Evolutionary conservation across 2,888 invertebrate species (phyloP), one percentile per base, ranked within the genome.

Genomic region (Sylvicola fuscatus): DNA sequence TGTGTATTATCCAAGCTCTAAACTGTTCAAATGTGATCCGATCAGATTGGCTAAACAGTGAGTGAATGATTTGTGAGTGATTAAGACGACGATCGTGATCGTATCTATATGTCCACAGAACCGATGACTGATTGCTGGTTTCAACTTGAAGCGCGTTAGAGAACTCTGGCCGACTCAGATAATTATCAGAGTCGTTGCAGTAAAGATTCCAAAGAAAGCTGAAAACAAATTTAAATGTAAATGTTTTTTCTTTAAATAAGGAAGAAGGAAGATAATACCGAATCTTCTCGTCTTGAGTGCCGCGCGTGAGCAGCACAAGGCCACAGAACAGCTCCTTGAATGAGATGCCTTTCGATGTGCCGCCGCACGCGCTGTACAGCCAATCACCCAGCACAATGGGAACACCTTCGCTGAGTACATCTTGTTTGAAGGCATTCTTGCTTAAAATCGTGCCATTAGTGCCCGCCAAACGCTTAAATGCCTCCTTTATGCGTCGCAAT

Each of bases 331-430:
- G 62, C 48, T 89, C 87, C 50, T 78, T 76, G 49, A 84, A 78
- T 33, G 70, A 66, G 42, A 90, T 77, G 27, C 89, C 89, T 48
- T 81, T 72, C 38, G 69, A 62, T 37, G 76, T 78, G 32, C 86
- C 87, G 14, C 89, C 87, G 57, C 84, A 87, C 29, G 84, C 82
- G 44, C 68, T 65, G 54, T 76, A 89, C 35, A 89, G 61, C 62
- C 78, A 72, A 62, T 87, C 84, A 2, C 83, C 82, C 33, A 89
- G 72, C 44, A 75, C 71, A 35, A 63, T 55, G 3, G 89, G 89
- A 14, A 89, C 83, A 35, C 81, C 78, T 55, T 87, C 86, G 46
- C 86, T 83, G 39, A 89, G 62, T 36, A 89, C 86, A 60, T 87
- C 83, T 51, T 75, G 73, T 37, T 76, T 72, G 58, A 90, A 89